Base-by-base conservation (phyloP, 1,140 invertebrate species). In the Saccostrea cuccullata region DNA sequence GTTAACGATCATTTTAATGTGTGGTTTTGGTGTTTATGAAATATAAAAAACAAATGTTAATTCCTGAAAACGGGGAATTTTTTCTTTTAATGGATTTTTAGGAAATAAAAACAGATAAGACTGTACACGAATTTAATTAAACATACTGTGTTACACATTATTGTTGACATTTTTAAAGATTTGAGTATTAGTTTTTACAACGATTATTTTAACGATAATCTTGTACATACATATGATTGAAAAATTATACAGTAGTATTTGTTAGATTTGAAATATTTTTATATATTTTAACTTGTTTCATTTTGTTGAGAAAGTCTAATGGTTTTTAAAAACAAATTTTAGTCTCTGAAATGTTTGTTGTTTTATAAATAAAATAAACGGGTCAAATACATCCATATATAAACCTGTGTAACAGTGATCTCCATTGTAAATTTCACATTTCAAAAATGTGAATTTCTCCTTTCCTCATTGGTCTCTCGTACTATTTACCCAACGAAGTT, bases 361-460 rank as follows among this genome's bases (percentile, higher is more conserved):
- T 26, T 77, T 26, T 77, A 26, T 26, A 5, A 30, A 36, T 26
- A 20, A 64, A 6, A 64, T 64, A 77, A 77, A 77, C 30, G 70
- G 70, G 70, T 77, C 26, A 26, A 36, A 47, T 47, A 47, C 47
- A 47, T 47, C 47, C 15, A 77, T 30, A 36, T 73, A 26, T 73
- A 30, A 5, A 73, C 58, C 58, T 64, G 58, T 73, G 23, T 73
- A 12, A 73, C 8, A 15, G 8, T 15, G 70, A 77, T 77, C 70
- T 77, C 70, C 15, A 30, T 30, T 36, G 30, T 26, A 30, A 77
- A 26, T 15, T 77, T 77, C 70, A 77, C 70, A 77, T 77, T 77
- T 77, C 70, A 77, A 77, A 77, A 77, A 77, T 77, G 70, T 77
- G 70, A 77, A 26, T 30, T 77, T 36, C 26, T 77, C 3, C 26